A percentile compares a stretch with the other conserved stretches of the same genome.
Evolutionary conservation across 2,113 vertebrate genomes (phyloP).

Genomic region (Takifugu flavidus): DNA sequence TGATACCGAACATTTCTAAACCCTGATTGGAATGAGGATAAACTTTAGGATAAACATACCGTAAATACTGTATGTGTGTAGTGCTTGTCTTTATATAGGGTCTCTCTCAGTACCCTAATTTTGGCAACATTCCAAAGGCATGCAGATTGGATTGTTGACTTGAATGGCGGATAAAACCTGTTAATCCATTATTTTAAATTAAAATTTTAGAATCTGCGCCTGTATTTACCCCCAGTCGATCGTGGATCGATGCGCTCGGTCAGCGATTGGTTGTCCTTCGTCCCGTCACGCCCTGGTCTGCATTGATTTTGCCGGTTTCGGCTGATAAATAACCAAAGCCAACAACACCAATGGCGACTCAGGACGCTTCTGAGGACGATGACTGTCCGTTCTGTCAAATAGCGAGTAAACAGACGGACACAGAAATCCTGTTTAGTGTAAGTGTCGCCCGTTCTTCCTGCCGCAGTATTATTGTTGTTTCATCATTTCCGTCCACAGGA

Average conservation of each 20-base stretch:
- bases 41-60: too few species aligned
- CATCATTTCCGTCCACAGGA: slow-evolving; percentile 53
- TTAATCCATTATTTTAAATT: too few species aligned
- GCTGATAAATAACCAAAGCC: background rate
- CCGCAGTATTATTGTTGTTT: background rate
- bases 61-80: too few species aligned
- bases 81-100: too few species aligned
- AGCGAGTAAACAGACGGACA: slow-evolving; percentile 52
- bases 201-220: too few species aligned
- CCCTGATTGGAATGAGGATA: too few species aligned
- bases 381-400: slow-evolving; percentile 81
- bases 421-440: slow-evolving; percentile 68
- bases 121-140: too few species aligned
- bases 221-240: background rate
- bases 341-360: slow-evolving; percentile 5
- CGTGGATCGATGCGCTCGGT: slow-evolving; percentile 4
- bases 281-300: background rate
- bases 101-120: too few species aligned
- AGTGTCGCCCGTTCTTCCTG: slow-evolving; percentile 6
- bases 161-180: too few species aligned
- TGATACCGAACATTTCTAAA: too few species aligned
- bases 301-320: background rate
- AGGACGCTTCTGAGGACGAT: background rate
- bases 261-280: background rate
- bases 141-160: too few species aligned